Percentiles rank a stretch among this genome's conserved stretches.
These are phyloP conservation scores for Pseudoatta argentina DNA, from an alignment of 1,140 invertebrate genomes.

Conservation along the genomic window DNA sequence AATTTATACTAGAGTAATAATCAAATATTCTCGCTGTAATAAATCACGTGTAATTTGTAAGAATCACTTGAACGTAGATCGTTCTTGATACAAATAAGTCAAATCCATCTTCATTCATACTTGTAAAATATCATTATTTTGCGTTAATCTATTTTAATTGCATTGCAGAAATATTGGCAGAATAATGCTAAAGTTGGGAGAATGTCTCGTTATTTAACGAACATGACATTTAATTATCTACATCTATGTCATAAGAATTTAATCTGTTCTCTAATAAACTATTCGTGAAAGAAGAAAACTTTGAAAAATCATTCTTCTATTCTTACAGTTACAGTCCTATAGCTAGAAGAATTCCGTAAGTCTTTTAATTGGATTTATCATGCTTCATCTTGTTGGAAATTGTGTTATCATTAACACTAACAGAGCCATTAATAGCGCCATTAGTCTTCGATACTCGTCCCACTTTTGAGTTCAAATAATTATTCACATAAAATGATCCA, in stretches of 20 bases:
- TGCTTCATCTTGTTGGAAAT: neutral
- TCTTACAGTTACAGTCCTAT: neutral
- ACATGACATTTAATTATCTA: neutral
- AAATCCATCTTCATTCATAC: slow-evolving; percentile 8
- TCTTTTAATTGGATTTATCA: slow-evolving; percentile 18
- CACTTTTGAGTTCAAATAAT: slow-evolving; percentile 87
- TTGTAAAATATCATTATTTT: neutral
- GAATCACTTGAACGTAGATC: neutral
- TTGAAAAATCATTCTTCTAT: neutral
- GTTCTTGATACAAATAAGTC: neutral
- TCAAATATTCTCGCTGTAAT: neutral
- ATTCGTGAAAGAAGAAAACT: neutral
- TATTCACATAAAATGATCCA: slow-evolving; percentile 92
- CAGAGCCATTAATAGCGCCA: neutral
- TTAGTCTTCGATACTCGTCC: slow-evolving; percentile 57
- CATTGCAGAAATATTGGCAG: slow-evolving; percentile 27
- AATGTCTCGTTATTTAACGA: neutral
- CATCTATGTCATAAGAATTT: neutral
- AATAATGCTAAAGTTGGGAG: neutral
- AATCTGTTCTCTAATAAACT: neutral
- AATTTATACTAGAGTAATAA: neutral
- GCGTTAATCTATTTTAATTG: slow-evolving; percentile 27
- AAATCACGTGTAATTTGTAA: neutral
- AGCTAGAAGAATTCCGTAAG: neutral
- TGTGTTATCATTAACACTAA: neutral